A percentile compares a stretch with the other conserved stretches of the same genome.
These are phyloP conservation scores for Campoplex nolae DNA, from an alignment of 2,888 invertebrate species.

Conservation along the genomic window DNA sequence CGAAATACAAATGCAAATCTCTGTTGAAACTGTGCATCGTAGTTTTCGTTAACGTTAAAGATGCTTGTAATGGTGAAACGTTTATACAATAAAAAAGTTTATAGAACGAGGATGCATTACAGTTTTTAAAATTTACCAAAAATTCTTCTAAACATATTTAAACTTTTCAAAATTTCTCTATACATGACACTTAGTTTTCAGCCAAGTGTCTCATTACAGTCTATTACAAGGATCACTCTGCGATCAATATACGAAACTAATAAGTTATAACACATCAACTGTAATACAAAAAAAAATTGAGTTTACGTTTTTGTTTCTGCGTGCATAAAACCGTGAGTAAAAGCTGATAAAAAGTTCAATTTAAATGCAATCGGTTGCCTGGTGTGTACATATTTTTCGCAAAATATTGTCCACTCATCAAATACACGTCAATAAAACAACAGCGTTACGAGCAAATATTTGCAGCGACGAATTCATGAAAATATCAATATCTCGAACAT, in stretches of 20 bases:
- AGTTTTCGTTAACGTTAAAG: not conserved
- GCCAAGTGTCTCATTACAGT: not conserved
- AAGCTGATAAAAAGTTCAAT: not conserved
- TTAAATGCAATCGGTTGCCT: not conserved
- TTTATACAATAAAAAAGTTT: slow-evolving; percentile 34
- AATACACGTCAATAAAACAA: not conserved
- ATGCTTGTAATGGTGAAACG: not conserved
- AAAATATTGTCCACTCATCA: not conserved
- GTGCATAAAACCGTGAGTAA: not conserved
- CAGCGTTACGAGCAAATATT: not conserved
- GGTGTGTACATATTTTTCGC: not conserved
- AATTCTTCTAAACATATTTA: not conserved
- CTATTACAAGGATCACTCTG: not conserved
- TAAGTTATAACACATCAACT: not conserved
- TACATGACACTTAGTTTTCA: not conserved
- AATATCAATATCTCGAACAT: not conserved
- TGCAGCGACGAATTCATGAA: not conserved
- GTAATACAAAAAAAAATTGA: not conserved
- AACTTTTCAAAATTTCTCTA: not conserved
- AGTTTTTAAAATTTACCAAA: not conserved
- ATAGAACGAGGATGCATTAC: not conserved
- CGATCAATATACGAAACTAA: not conserved
- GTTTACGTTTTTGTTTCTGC: not conserved
- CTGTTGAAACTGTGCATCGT: slow-evolving; percentile 2
- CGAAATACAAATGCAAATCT: slow-evolving; percentile 4